phyloP scores from a whole-genome alignment of 2,797 vertebrate genomes.

The Propithecus deckenii region DNA sequence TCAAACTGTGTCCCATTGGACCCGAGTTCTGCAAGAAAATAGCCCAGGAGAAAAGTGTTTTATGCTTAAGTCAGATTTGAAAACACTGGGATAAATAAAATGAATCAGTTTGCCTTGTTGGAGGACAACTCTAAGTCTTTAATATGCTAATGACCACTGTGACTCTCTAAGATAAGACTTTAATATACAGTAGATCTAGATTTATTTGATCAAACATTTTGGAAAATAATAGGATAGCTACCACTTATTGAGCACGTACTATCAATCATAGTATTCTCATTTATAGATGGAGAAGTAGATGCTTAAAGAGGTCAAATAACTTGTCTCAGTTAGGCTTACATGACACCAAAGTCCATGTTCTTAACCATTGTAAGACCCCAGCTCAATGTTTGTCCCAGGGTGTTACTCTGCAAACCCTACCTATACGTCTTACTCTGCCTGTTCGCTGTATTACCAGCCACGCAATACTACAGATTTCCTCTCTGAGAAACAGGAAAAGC shows the following conservation, averaged over 20 bases:
- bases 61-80: neutral
- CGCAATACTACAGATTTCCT: no score
- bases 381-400: neutral
- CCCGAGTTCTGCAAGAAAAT: neutral
- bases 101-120: neutral
- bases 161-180: neutral
- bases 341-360: neutral
- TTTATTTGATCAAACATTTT: neutral
- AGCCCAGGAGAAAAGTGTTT: neutral
- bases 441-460: neutral
- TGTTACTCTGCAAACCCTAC: neutral
- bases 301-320: neutral
- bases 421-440: neutral
- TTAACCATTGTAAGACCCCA: neutral
- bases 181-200: neutral
- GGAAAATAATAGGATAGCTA: neutral
- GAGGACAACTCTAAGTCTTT: neutral
- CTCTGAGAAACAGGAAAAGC: neutral
- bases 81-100: neutral
- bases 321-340: neutral
- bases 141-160: neutral
- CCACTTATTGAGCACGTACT: neutral
- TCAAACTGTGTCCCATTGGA: slow-evolving; percentile 6
- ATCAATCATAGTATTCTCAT: neutral
- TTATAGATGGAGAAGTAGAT: neutral